phyloP scores from a whole-genome alignment of 1,140 invertebrate genomes.

The Luehdorfia chinensis region DNA sequence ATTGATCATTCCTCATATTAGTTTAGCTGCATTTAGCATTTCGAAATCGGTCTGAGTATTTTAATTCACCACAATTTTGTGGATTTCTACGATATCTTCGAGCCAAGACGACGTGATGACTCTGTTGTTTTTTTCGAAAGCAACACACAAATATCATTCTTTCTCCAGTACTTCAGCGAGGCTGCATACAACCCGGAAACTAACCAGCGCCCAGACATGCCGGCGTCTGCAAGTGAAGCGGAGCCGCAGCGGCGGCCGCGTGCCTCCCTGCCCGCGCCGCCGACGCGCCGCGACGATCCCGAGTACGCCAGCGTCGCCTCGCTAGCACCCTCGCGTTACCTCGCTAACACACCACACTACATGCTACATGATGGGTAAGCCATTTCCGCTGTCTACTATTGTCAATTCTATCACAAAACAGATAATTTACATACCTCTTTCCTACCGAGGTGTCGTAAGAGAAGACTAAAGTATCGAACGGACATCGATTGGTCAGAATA shows the following conservation, averaged over 20 bases:
- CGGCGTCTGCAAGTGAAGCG: slow-evolving; percentile 57
- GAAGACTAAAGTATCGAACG: too few relatives aligned
- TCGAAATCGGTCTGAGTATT: too few relatives aligned
- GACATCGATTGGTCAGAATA: too few relatives aligned
- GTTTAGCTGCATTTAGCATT: too few relatives aligned
- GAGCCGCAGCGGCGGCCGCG: slow-evolving; percentile 57
- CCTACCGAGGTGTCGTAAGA: too few relatives aligned
- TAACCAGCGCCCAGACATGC: slow-evolving; percentile 81
- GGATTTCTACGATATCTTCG: too few relatives aligned
- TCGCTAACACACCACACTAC: slow-evolving; percentile 49
- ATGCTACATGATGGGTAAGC: slow-evolving; percentile 64
- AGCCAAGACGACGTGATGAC: too few relatives aligned
- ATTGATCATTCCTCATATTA: too few relatives aligned
- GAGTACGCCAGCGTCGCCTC: slow-evolving; percentile 68
- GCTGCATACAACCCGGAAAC: slow-evolving; percentile 91
- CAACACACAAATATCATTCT: slow-evolving; percentile 14
- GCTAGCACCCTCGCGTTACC: slow-evolving; percentile 45
- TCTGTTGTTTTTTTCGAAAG: background rate
- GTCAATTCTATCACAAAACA: background rate
- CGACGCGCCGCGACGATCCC: slow-evolving; percentile 50
- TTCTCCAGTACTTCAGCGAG: slow-evolving; percentile 88
- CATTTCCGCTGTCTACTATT: background rate
- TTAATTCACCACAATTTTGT: too few relatives aligned
- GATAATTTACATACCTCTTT: too few relatives aligned
- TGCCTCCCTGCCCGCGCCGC: slow-evolving; percentile 33